A percentile compares a stretch with the other conserved stretches of the same genome.
Evolutionary conservation across 92 coral and sea anemone species (phyloP).

Genomic region (Micromussa lordhowensis): DNA sequence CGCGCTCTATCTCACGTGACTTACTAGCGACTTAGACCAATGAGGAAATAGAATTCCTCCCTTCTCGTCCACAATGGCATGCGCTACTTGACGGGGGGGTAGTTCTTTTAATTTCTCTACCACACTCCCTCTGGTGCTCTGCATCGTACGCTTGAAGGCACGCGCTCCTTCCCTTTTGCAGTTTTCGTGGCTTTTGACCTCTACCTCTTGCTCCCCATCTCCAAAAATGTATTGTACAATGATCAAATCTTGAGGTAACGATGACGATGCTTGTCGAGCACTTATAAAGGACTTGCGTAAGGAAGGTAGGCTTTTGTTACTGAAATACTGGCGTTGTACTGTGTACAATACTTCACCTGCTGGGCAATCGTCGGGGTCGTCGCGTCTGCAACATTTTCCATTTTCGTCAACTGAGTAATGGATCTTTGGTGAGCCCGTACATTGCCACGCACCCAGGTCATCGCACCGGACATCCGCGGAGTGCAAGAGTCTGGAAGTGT

Average conservation of each 20-base stretch:
- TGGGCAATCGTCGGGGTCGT: no score
- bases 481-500: conserved; percentile 45
- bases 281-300: conserved; percentile 50
- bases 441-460: conserved; percentile 62
- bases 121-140: conserved; percentile 37
- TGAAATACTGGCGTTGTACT: conserved; percentile 56
- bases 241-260: conserved; percentile 39
- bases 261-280: conserved; percentile 30
- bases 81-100: conserved; percentile 58
- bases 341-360: conserved; percentile 4
- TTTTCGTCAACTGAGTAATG: conserved; percentile 31
- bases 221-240: conserved; percentile 55
- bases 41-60: no score
- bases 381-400: conserved; percentile 21
- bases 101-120: conserved; percentile 29
- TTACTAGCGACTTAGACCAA: no score
- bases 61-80: no score
- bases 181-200: conserved; percentile 58
- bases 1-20: no score
- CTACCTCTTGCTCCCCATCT: conserved; percentile 61
- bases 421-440: conserved; percentile 60
- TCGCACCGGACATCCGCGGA: conserved; percentile 44
- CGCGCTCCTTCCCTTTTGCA: not conserved
- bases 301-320: conserved; percentile 62
- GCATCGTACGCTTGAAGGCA: not conserved